phyloP scores from a whole-genome alignment of 1,140 invertebrate species.

The Xylocopa sonorina region DNA sequence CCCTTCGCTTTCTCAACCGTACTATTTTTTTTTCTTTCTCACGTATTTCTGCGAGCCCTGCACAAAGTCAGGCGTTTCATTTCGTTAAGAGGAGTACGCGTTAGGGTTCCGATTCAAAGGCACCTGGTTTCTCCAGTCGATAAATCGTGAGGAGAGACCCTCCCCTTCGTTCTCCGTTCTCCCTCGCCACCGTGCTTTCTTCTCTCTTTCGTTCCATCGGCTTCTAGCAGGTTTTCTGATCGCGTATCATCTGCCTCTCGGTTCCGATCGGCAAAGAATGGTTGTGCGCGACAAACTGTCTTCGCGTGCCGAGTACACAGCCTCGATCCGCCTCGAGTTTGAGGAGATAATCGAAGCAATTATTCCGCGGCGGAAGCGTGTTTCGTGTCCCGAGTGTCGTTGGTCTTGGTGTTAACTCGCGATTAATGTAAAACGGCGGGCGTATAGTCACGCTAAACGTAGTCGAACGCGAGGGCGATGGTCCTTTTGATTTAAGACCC shows the following conservation, averaged over 20 bases:
- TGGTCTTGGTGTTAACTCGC: neutral
- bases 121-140: constrained; percentile 56
- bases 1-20: neutral
- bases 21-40: constrained; percentile 5
- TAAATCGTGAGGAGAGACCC: constrained; percentile 49
- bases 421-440: constrained; percentile 33
- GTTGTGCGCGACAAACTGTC: constrained; percentile 23
- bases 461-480: neutral
- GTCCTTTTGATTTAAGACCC: neutral
- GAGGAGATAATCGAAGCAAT: constrained; percentile 55
- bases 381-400: constrained; percentile 37
- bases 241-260: too few relatives aligned
- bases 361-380: constrained; percentile 30
- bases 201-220: constrained; percentile 27
- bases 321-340: constrained; percentile 38
- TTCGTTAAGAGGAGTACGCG: constrained; percentile 59
- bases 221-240: constrained; percentile 17
- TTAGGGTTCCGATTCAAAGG: constrained; percentile 55
- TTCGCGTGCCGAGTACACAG: constrained; percentile 47
- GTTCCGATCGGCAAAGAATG: too few relatives aligned
- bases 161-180: neutral
- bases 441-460: constrained; percentile 24
- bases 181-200: neutral
- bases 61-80: constrained; percentile 55
- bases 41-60: constrained; percentile 27